Evolutionary conservation across 2,888 invertebrate species (phyloP), one percentile per base, ranked within the genome.

Genomic region (Lasioglossum marginatum): DNA sequence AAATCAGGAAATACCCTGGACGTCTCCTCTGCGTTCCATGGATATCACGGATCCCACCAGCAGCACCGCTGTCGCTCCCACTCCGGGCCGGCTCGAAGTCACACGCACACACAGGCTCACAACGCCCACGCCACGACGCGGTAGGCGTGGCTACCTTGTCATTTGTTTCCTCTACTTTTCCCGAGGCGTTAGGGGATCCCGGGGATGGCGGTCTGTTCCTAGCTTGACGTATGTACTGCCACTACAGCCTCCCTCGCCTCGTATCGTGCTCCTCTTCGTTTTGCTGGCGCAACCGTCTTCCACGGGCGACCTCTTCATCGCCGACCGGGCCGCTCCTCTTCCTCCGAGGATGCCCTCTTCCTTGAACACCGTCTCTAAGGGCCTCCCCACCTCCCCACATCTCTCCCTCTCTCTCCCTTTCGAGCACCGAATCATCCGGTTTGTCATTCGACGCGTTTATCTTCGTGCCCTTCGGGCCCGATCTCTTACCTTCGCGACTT

Each of bases 111-210:
- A 91, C 66, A 12, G 72, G 27, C 87, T 77, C 88, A 88, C 87
- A 89, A 93, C 94, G 94, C 94, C 94, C 93, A 91, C 87, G 86
- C 91, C 91, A 87, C 91, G 88, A 85, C 86, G 83, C 77, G 81
- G 91, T 91, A 88, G 94, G 94, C 94, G 94, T 94, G 94, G 93
- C 91, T 90, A 90, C 84, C 90, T 91, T 91, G 92, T 94, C 94
- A 94, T 94, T 94, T 93, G 93, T 94, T 94, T 93, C 92, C 87
- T 87, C 87, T 89, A 91, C 92, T 90, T 91, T 91, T 90, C 85
- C 90, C 89, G 91, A 85, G 89, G 89, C 88, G 89, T 90, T 87
- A 86, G 90, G 83, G 89, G 87, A 90, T 88, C 87, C 87, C 87
- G 86, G 90, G 91, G 92, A 92, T 92, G 93, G 92, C 93, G 93